Percentiles rank a stretch among this genome's conserved stretches.
phyloP scores from a whole-genome alignment of 2,888 invertebrate genomes.

The Chymomyza fuscimana region DNA sequence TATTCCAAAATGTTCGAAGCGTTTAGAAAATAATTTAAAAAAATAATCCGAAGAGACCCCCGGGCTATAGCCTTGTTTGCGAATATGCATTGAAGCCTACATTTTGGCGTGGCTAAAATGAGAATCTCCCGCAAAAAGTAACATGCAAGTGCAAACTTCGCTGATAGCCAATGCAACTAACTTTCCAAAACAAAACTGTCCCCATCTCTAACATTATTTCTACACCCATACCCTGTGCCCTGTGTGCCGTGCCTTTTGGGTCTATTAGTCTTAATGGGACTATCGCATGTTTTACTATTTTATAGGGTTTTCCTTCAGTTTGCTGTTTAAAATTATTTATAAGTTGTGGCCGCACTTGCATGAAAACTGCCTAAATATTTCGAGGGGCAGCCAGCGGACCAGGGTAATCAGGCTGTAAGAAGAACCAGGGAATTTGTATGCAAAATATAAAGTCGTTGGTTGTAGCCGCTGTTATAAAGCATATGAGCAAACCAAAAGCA shows the following conservation, averaged over 20 bases:
- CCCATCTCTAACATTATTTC: neutral
- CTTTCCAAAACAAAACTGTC: conserved; percentile 34
- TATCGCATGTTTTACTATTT: conserved; percentile 64
- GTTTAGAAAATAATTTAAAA: conserved; percentile 33
- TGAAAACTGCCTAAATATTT: conserved; percentile 69
- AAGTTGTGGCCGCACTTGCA: conserved; percentile 69
- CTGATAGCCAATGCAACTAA: conserved; percentile 35
- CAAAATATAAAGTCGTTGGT: conserved; percentile 44
- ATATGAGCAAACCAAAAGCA: too few species aligned
- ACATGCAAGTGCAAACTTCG: conserved; percentile 42
- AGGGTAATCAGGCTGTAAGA: too few species aligned
- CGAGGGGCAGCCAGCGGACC: conserved; percentile 25
- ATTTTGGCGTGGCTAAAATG: conserved; percentile 14
- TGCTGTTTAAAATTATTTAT: conserved; percentile 75
- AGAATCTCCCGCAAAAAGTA: neutral
- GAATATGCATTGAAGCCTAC: conserved; percentile 54
- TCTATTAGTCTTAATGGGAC: conserved; percentile 71
- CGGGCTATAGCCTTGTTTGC: neutral
- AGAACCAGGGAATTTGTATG: conserved; percentile 24
- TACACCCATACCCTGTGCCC: conserved; percentile 3
- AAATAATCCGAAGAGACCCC: neutral
- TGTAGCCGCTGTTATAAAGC: too few species aligned
- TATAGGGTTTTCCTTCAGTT: too few species aligned
- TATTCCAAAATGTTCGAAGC: conserved; percentile 57
- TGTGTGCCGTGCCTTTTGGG: conserved; percentile 51